Evolutionary conservation across 2,113 vertebrate genomes (phyloP), one percentile per base, ranked within the genome.

Genomic region (Archocentrus centrarchus): DNA sequence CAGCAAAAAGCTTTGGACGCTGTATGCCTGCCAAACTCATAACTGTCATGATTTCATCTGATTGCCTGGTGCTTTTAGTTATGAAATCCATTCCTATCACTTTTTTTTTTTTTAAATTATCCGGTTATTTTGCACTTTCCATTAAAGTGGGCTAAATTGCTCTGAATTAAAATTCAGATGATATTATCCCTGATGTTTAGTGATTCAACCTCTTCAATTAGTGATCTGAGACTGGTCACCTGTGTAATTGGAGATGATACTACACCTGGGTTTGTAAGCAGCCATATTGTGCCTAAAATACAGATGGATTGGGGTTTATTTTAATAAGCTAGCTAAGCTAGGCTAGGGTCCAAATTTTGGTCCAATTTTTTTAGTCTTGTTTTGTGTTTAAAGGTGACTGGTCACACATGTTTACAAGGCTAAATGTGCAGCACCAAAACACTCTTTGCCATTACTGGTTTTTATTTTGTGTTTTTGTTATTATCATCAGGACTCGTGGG

Each of bases 41-140:
- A 90, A 88, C 89, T 81, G 88, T 79, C 60, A 32, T 92, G 83
- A 91, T 92, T 94, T 88, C 70, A 80, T 85, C 82, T 91, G 93
- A 93, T 91, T 93, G 91, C 90, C 75, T 53, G 78, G 75, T 91
- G 93, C 90, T 94, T 95, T 95, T 94, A 91, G 89, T 86, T 88
- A 88, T 87, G 60, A 90, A 94, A 94, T 92, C 82, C 70, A 55
- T 86, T 81, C 87, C 83, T 75, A 84, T 87, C 76, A 80, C 77
- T 55, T 81, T 78, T 81, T 60, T 77, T 41, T 77, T 77, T 77
- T 86, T 88, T 90, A 91, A 88, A 92, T 93, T 83, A 84, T 87
- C 85, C 83, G 50, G 86, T 92, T 94, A 90, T 91, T 93, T 89
- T 83, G 83, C 77, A 61, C 85, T 90, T 88, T 77, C 83, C 86